Evolutionary conservation across 2,888 invertebrate genomes (phyloP), one percentile per base, ranked within the genome.

Genomic region (Lasioglossum calceatum): DNA sequence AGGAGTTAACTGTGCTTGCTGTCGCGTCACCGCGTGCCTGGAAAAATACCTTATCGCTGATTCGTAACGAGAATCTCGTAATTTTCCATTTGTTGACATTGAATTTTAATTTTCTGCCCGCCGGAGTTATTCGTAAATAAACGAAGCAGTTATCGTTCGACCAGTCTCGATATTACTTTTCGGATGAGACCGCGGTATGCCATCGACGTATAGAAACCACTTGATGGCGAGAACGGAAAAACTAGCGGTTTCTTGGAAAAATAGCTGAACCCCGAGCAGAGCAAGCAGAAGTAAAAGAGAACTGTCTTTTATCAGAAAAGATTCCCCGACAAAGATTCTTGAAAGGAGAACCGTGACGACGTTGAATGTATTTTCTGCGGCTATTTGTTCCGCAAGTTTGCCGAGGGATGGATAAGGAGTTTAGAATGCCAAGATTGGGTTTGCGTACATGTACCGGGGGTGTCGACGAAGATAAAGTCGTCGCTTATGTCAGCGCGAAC

Each of bases 1-100:
- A 16, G 42, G 32, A 19, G 36, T 80, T 83, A 80, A 80, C 44
- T 77, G n/a, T 71, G 54, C 87, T 61, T 76, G 54, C 64, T 42
- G 47, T 58, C 77, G 23, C 14, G 36, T 61, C 67, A 54, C 42
- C 84, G 19, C 16, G 14, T 50, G 27, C 32, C 32, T 1, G 32
- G 10, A 64, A 32, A 27, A 61, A 14, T 42, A 44, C 3, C 27
- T 27, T 23, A 12, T 23, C 4, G 5, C 19, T 19, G 19, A 19
- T 19, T 50, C 10, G 0, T 2, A 42, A 10, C 42, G 12, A 44
- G 44, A 44, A 44, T 44, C n/a, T 4, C 12, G 8, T 4, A 10
- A n/a, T 58, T 58, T 58, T 54, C 8, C 58, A n/a, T 27, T 27
- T 3, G n/a, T n/a, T 12, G n/a, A 16, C 16, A 47, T 47, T 14